These are phyloP conservation scores for Alloplasta piceator DNA, from an alignment of 2,888 invertebrate genomes.

Conservation along the genomic window DNA sequence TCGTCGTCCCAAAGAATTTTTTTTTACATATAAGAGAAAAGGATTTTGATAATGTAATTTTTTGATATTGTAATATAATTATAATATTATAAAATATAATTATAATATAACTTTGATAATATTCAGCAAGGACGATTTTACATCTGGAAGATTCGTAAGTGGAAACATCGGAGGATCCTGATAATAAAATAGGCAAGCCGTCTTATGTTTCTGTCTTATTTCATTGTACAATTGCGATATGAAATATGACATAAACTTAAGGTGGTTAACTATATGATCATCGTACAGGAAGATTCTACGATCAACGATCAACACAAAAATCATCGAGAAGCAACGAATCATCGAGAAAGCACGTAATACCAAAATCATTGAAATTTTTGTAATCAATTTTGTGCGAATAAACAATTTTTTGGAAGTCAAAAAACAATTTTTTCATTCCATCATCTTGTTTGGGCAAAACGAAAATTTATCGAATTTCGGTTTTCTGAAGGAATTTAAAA, in stretches of 20 bases:
- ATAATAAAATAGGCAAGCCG: conserved; percentile 81
- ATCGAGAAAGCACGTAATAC: conserved; percentile 3
- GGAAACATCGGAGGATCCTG: conserved; percentile 33
- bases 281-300: conserved; percentile 58
- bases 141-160: neutral
- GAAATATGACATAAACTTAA: conserved; percentile 84
- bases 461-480: neutral
- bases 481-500: neutral
- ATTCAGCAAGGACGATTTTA: neutral
- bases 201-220: conserved; percentile 84
- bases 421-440: no score
- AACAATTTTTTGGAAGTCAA: no score
- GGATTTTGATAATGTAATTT: no score
- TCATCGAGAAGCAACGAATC: neutral
- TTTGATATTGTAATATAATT: no score
- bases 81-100: no score
- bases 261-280: conserved; percentile 82
- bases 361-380: no score
- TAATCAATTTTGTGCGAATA: no score
- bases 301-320: no score
- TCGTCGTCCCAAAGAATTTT: neutral
- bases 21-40: conserved; percentile 35
- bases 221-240: conserved; percentile 82
- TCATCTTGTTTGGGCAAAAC: neutral
- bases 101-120: no score